Evolutionary conservation across 2,797 vertebrate species (phyloP).

Genomic region (Iguana delicatissima): DNA sequence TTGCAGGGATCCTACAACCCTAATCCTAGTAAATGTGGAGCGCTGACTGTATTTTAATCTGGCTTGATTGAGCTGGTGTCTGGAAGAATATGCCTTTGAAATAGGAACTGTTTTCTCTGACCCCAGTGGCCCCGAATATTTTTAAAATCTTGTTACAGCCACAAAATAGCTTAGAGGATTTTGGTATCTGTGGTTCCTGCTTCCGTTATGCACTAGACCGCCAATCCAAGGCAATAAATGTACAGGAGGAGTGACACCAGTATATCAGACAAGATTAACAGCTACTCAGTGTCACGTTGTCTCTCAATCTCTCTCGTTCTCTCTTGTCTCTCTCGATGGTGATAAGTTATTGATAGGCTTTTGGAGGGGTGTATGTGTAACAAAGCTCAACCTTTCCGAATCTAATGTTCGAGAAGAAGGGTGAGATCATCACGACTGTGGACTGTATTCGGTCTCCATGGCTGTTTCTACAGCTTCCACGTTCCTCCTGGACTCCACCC

Average conservation of each 20-base stretch:
- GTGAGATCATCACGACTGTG: no score
- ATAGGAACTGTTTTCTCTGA: background rate
- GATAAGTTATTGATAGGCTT: background rate
- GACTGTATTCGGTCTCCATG: no score
- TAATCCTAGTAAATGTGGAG: background rate
- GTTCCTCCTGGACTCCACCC: no score
- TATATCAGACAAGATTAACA: background rate
- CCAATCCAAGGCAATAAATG: background rate
- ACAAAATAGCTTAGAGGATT: background rate
- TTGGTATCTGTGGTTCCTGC: background rate
- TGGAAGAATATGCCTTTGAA: background rate
- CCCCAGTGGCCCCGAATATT: background rate
- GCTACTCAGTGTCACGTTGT: background rate
- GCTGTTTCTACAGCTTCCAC: no score
- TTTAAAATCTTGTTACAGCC: background rate
- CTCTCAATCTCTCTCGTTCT: no score
- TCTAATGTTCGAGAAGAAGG: no score
- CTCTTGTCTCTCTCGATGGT: background rate
- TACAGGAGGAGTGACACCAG: background rate
- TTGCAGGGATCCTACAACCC: no score
- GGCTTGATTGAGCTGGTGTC: background rate
- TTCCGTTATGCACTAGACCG: background rate
- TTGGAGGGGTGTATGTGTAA: background rate
- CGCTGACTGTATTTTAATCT: background rate
- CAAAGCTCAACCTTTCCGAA: background rate